Conservation (phyloP, 2,113 vertebrate genomes). For the Condylura cristata region DNA sequence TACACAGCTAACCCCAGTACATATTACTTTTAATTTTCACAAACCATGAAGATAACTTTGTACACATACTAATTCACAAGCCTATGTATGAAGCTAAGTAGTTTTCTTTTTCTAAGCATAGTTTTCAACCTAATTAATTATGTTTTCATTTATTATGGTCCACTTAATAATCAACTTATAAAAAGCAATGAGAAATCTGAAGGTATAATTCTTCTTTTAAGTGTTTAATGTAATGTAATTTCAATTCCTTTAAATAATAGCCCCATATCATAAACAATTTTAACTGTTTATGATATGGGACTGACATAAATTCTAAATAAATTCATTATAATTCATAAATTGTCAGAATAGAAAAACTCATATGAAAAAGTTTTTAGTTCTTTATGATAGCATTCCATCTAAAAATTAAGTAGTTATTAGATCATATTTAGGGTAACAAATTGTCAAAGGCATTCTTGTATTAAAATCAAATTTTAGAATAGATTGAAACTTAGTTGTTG, state of each 20-base stretch:
- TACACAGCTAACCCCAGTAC: background rate
- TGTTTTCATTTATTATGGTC: conserved; percentile 24
- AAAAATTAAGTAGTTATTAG: conserved; percentile 81
- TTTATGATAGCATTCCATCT: conserved; percentile 72
- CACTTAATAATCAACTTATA: conserved; percentile 39
- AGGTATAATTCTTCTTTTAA: conserved; percentile 63
- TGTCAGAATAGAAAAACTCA: conserved; percentile 25
- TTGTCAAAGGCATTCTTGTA: conserved; percentile 65
- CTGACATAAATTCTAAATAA: conserved; percentile 70
- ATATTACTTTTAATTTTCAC: background rate
- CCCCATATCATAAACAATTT: conserved; percentile 63
- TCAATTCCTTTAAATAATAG: conserved; percentile 62
- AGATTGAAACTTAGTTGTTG: conserved; percentile 56
- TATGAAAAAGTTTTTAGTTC: conserved; percentile 80
- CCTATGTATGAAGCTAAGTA: background rate
- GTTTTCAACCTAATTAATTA: conserved; percentile 33
- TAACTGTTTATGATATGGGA: conserved; percentile 37
- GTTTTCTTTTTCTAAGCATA: background rate
- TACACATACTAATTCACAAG: conserved; percentile 43
- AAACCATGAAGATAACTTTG: background rate
- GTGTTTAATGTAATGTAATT: conserved; percentile 67
- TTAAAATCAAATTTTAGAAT: conserved; percentile 75
- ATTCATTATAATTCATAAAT: conserved; percentile 76
- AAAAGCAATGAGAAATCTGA: conserved; percentile 48
- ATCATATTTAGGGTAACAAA: conserved; percentile 76